Evolutionary conservation across 2,888 invertebrate genomes (phyloP).

Genomic region (Hyppa rectilinea): DNA sequence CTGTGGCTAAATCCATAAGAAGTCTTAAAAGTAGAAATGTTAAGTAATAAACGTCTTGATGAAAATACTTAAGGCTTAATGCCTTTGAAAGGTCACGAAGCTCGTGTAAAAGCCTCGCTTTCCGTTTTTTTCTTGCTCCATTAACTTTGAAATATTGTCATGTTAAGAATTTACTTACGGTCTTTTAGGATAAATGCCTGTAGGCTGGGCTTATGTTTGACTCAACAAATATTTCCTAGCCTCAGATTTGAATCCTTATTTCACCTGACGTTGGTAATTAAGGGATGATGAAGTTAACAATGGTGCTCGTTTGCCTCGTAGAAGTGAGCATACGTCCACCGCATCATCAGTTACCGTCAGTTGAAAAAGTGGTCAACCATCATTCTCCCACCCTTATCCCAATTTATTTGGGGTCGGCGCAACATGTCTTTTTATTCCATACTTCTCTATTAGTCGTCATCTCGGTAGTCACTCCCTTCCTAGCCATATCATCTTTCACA

Average conservation of each 20-base stretch:
- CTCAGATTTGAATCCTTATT: background rate
- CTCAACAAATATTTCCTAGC: background rate
- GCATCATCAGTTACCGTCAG: background rate
- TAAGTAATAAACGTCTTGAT: slow-evolving; percentile 28
- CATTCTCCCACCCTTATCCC: too few species aligned
- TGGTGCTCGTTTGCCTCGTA: background rate
- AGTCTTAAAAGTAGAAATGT: slow-evolving; percentile 19
- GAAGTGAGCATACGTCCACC: background rate
- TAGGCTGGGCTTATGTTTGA: background rate
- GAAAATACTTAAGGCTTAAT: slow-evolving; percentile 35
- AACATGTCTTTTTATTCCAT: too few species aligned
- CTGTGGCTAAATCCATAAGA: slow-evolving; percentile 22
- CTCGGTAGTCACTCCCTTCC: too few species aligned
- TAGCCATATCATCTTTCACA: too few species aligned
- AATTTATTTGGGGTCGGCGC: too few species aligned
- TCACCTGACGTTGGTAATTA: background rate
- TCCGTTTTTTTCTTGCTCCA: slow-evolving; percentile 43
- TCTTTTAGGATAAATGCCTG: slow-evolving; percentile 27
- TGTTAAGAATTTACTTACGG: slow-evolving; percentile 40
- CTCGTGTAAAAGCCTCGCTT: slow-evolving; percentile 35
- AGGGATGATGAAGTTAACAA: background rate
- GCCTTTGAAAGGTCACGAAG: slow-evolving; percentile 42
- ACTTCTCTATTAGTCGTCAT: too few species aligned
- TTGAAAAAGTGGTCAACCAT: background rate
- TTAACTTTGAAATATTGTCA: slow-evolving; percentile 53